Percentiles rank a stretch among this genome's conserved stretches.
Evolutionary conservation across 2,888 invertebrate species (phyloP).

Genomic region (Dorcus parallelipipedus): DNA sequence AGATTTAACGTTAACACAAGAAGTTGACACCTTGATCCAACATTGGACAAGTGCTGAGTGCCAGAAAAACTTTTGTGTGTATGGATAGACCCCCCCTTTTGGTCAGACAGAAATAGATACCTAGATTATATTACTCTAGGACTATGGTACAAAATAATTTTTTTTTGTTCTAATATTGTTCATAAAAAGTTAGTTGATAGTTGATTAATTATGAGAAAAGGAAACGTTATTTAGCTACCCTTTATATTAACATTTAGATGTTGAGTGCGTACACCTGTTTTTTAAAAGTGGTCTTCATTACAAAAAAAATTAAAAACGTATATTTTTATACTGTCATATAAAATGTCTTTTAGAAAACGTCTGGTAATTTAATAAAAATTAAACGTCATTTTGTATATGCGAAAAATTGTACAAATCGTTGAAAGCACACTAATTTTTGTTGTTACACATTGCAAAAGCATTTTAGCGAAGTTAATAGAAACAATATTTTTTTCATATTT

Average conservation of each 20-base stretch:
- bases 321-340: constrained; percentile 14
- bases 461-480: not conserved
- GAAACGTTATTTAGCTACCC: too few species aligned
- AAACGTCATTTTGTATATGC: not conserved
- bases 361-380: constrained; percentile 5
- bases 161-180: constrained; percentile 17
- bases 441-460: not conserved
- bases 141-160: constrained; percentile 16
- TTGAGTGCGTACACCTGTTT: too few species aligned
- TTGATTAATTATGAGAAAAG: constrained; percentile 1
- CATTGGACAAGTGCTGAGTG: constrained; percentile 75
- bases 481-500: too few species aligned
- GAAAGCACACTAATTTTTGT: not conserved
- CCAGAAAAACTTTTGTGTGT: constrained; percentile 50
- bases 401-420: constrained; percentile 9
- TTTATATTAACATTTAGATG: not conserved
- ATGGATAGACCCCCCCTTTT: constrained; percentile 7
- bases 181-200: constrained; percentile 16
- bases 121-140: constrained; percentile 9
- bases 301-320: constrained; percentile 8
- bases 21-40: constrained; percentile 64
- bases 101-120: not conserved
- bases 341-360: constrained; percentile 4
- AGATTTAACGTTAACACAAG: constrained; percentile 61
- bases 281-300: not conserved